These are phyloP conservation scores for Cervus canadensis DNA, from an alignment of 2,113 vertebrate genomes.

Conservation along the genomic window DNA sequence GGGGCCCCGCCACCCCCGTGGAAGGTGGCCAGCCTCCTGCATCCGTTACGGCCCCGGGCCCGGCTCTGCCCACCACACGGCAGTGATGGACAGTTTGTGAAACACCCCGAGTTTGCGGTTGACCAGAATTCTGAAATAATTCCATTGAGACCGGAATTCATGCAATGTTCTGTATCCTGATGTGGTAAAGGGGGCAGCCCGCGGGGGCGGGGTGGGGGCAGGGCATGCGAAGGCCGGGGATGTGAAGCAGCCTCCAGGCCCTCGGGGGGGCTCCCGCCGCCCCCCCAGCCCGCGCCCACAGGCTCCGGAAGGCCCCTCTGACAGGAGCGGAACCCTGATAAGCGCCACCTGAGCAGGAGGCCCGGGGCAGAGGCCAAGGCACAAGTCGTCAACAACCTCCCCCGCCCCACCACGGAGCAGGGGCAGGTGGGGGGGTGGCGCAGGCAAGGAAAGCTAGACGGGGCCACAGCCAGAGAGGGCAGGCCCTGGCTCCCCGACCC, in stretches of 20 bases:
- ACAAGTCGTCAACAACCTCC: constrained; percentile 80
- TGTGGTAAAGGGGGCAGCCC: too few species aligned
- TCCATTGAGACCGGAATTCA: constrained; percentile 84
- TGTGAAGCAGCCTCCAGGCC: constrained; percentile 72
- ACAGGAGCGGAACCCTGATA: constrained; percentile 86
- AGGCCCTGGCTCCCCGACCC: neutral
- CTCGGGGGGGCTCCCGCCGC: constrained; percentile 49
- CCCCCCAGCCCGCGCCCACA: constrained; percentile 1
- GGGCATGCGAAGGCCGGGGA: constrained; percentile 47
- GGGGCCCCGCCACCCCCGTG: neutral
- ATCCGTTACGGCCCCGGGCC: constrained; percentile 78
- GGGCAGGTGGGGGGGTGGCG: neutral
- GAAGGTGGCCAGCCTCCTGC: constrained; percentile 41
- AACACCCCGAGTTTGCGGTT: constrained; percentile 83
- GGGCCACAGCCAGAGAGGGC: constrained; percentile 1
- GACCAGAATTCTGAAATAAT: constrained; percentile 86
- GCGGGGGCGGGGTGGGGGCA: too few species aligned
- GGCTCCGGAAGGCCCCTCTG: constrained; percentile 84
- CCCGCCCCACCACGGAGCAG: neutral
- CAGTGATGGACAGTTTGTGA: constrained; percentile 82
- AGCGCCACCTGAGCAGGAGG: constrained; percentile 84
- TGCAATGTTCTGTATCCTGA: too few species aligned
- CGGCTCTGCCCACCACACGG: constrained; percentile 61
- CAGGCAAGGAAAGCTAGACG: constrained; percentile 28
- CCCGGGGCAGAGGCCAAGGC: constrained; percentile 80